phyloP scores from a whole-genome alignment of 2,113 vertebrate species.

The Rhynchopsitta pachyrhyncha region DNA sequence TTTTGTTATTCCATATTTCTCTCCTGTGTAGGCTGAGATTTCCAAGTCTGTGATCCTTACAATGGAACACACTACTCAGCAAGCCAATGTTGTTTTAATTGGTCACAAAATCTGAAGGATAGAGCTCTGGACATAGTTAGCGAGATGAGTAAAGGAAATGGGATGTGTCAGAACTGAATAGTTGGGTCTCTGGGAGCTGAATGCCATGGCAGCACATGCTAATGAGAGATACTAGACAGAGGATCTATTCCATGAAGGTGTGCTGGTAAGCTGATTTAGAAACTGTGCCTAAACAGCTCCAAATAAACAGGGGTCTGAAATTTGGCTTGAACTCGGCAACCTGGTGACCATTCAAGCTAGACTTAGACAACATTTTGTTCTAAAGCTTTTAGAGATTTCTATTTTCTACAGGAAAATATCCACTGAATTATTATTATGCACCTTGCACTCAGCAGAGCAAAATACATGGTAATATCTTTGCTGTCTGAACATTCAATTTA shows the following conservation, averaged over 20 bases:
- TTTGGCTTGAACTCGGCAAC: background rate
- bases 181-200: background rate
- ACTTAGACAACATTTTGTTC: background rate
- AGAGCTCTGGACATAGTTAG: background rate
- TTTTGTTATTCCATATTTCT: background rate
- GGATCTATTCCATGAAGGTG: background rate
- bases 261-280: background rate
- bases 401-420: background rate
- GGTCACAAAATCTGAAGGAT: background rate
- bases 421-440: background rate
- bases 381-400: background rate
- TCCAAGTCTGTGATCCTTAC: background rate
- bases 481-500: background rate
- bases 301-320: background rate
- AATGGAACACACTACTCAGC: background rate
- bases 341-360: background rate
- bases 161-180: background rate
- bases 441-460: background rate
- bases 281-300: background rate
- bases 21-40: background rate
- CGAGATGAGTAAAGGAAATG: background rate
- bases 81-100: background rate
- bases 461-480: background rate
- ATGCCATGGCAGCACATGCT: background rate
- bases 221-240: background rate